Base-by-base conservation (phyloP, 1,140 invertebrate genomes). In the Anastrepha ludens region DNA sequence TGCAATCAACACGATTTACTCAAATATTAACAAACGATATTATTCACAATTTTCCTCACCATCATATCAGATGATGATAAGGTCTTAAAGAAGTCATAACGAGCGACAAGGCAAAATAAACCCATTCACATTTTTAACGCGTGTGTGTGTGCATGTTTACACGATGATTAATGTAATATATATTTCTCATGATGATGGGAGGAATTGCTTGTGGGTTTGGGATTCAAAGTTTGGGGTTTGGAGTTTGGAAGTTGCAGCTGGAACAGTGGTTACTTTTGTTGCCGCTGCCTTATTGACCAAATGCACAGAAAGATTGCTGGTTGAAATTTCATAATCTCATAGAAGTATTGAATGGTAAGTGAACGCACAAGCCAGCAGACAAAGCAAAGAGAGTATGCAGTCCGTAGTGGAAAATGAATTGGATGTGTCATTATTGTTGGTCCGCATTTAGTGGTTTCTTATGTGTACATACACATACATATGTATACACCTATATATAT, bases 61-160 rank as follows among this genome's bases (percentile, higher is more conserved):
- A 47, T 29, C 74, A 81, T 81, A 55, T 81, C n/a, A 81, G 44
- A 50, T 55, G 11, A 81, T 81, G 74, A 81, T 55, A 81, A 81
- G 47, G 44, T 81, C 47, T 81, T 81, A 58, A 81, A 81, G 15
- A 81, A 81, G 74, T 81, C 47, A 50, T 81, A 81, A 81, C 74
- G 74, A 81, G 47, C 44, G 44, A 4, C 74, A 58, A 81, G 20
- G 47, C 3, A n/a, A 55, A 81, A 11, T 47, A 74, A 4, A 44
- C 67, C 15, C 67, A 47, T 74, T 58, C 47, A 55, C n/a, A 47
- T 81, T 20, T 17, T 8, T 11, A 17, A 11, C 2, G n/a, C 20
- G 6, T 74, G 41, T 55, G 2, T 11, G 7, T 55, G 44, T n/a
- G 2, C 11, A 20, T 50, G 47, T 78, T 2, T 9, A 81, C 11